Base-by-base conservation (phyloP, 1,140 invertebrate genomes). In the Maniola jurtina region DNA sequence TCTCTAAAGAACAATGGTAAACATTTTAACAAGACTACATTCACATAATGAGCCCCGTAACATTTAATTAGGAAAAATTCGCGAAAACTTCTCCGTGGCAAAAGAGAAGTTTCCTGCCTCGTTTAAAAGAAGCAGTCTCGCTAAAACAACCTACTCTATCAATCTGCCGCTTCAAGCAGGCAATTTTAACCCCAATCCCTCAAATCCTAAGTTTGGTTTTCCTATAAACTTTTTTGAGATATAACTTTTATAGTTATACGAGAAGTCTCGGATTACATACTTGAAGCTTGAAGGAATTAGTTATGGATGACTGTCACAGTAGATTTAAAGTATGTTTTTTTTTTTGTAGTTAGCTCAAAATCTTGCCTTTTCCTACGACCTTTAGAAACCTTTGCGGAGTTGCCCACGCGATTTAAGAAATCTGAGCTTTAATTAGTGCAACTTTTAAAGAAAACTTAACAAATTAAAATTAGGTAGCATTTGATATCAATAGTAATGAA, bases 31-130 rank as follows among this genome's bases (percentile, higher is more conserved):
- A 61, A 58, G 63, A 48, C 59, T 68, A 40, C 38, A 36, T 55
- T 38, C 54, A 56, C 42, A 68, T 68, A 68, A 68, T 68, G 60
- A 63, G 54, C 60, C 61, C 40, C 52, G 57, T 52, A 62, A 68
- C 60, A 68, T 68, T 62, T 68, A 68, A 68, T 68, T 68, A 68
- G 66, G 60, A 68, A 68, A 68, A 68, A 68, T 68, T 68, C 66
- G 47, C 66, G 47, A 68, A 68, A 64, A 50, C 54, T 64, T 54
- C 66, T 47, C 54, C 54, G 35, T 7, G 48, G 52, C 52, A 55
- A 55, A 58, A 66, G 64, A 25, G 61, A 68, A 50, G 33, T 61
- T 66, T 61, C 66, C 36, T 52, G 66, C 52, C 45, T 59, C 60
- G 60, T 45, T 64, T 58, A 58, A 63, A 62, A 68, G 60, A 68